These are phyloP conservation scores for Branchipolynoe longqiensis DNA, from an alignment of 2,888 invertebrate genomes.

Conservation along the genomic window DNA sequence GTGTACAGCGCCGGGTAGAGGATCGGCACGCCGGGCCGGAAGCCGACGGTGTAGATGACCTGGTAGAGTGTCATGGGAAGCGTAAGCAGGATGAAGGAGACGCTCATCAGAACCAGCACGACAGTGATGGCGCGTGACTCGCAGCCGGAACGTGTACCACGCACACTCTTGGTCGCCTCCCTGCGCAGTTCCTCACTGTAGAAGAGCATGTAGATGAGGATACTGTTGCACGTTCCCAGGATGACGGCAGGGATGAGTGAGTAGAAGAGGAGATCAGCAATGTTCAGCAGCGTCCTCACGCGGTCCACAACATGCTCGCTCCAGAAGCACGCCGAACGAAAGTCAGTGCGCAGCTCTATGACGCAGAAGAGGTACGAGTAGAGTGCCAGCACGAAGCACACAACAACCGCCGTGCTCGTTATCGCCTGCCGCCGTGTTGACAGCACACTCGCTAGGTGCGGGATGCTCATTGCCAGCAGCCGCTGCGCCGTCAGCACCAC, in stretches of 20 bases:
- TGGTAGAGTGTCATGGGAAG: slow-evolving; percentile 46
- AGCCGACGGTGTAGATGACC: slow-evolving; percentile 35
- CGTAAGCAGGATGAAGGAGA: slow-evolving; percentile 34
- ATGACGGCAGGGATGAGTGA: slow-evolving; percentile 36
- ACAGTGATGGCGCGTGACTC: slow-evolving; percentile 38
- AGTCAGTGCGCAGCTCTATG: not conserved
- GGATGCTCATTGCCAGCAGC: slow-evolving; percentile 50
- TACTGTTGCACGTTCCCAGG: slow-evolving; percentile 31
- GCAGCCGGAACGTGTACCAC: not conserved
- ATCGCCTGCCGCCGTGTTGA: slow-evolving; percentile 11
- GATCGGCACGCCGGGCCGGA: not conserved
- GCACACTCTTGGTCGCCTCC: slow-evolving; percentile 35
- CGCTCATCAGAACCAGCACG: slow-evolving; percentile 25
- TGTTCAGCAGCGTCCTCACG: slow-evolving; percentile 23
- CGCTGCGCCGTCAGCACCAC: slow-evolving; percentile 45
- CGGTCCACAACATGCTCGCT: not conserved
- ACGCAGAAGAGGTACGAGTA: slow-evolving; percentile 37
- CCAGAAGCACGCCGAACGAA: not conserved
- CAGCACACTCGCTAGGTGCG: slow-evolving; percentile 26
- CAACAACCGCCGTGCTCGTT: slow-evolving; percentile 26
- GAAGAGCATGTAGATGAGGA: slow-evolving; percentile 52
- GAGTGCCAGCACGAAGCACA: not conserved
- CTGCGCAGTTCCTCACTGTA: slow-evolving; percentile 43
- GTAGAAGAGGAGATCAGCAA: slow-evolving; percentile 39
- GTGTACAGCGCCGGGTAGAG: not conserved